Percentiles rank a stretch among this genome's conserved stretches.
These are phyloP conservation scores for Trematomus loennbergii DNA, from an alignment of 2,113 vertebrate species.

Conservation along the genomic window DNA sequence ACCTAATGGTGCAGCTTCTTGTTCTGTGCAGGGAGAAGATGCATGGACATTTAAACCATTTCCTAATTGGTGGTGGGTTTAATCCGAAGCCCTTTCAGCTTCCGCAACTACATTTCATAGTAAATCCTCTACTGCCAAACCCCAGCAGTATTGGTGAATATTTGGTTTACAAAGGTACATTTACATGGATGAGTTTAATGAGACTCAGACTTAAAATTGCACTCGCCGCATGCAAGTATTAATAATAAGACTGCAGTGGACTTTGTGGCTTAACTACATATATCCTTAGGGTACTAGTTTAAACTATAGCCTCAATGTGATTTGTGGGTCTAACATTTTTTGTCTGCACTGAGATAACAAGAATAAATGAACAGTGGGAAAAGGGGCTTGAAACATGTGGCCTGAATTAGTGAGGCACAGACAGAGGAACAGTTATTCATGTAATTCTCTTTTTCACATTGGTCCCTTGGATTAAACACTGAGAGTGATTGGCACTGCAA, in stretches of 20 bases:
- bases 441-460: slow-evolving; percentile 17
- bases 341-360: slow-evolving; percentile 41
- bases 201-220: slow-evolving; percentile 4
- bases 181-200: slow-evolving; percentile 32
- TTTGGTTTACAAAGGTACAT: slow-evolving; percentile 14
- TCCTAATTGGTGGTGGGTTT: neutral
- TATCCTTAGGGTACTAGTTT: slow-evolving; percentile 20
- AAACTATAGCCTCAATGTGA: slow-evolving; percentile 6
- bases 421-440: slow-evolving; percentile 42
- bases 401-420: slow-evolving; percentile 43
- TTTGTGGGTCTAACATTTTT: slow-evolving; percentile 37
- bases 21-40: slow-evolving; percentile 2
- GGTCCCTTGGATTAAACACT: slow-evolving; percentile 36
- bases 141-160: neutral
- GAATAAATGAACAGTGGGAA: slow-evolving; percentile 41
- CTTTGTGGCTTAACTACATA: slow-evolving; percentile 10
- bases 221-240: neutral
- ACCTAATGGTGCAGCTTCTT: slow-evolving; percentile 67
- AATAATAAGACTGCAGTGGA: neutral
- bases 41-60: neutral
- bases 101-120: neutral
- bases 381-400: slow-evolving; percentile 10
- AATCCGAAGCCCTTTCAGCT: neutral
- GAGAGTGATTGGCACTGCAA: slow-evolving; percentile 68
- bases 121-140: slow-evolving; percentile 4